These are phyloP conservation scores for Vesta saturnalis DNA, from an alignment of 2,888 invertebrate genomes.

Conservation along the genomic window DNA sequence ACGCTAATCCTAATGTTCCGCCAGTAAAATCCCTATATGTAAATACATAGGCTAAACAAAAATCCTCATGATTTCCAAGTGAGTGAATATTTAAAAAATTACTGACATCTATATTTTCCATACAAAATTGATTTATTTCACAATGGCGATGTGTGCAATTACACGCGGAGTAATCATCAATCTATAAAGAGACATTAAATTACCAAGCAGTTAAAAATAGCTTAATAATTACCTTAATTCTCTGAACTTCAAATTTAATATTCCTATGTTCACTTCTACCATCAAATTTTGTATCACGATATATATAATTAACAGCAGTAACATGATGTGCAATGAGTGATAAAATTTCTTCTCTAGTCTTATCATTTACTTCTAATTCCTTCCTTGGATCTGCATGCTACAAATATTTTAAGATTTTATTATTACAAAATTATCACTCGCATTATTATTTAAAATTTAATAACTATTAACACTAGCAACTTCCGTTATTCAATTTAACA, in stretches of 20 bases:
- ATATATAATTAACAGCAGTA: constrained; percentile 97
- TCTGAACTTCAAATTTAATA: constrained; percentile 96
- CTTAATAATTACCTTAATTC: constrained; percentile 71
- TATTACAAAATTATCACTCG: neutral
- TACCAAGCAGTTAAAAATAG: constrained; percentile 14
- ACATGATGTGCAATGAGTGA: constrained; percentile 98
- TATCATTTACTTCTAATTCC: constrained; percentile 78
- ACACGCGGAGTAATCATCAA: constrained; percentile 88
- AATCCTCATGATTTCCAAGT: constrained; percentile 95
- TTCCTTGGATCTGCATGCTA: constrained; percentile 79
- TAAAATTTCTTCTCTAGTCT: constrained; percentile 96
- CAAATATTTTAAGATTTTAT: constrained; percentile 23
- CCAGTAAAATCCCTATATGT: constrained; percentile 98
- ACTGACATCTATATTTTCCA: constrained; percentile 98
- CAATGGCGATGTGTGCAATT: constrained; percentile 68
- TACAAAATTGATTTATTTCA: constrained; percentile 89
- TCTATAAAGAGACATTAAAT: constrained; percentile 68
- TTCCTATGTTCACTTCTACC: constrained; percentile 90
- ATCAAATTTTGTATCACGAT: constrained; percentile 93
- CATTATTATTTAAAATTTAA: neutral
- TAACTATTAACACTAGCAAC: too few relatives aligned
- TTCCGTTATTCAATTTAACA: too few relatives aligned
- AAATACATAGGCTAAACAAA: constrained; percentile 99
- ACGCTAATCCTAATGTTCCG: constrained; percentile 97
- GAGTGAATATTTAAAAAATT: constrained; percentile 99